Conservation (phyloP, 1,140 invertebrate genomes). For the Neuroterus valhalla region DNA sequence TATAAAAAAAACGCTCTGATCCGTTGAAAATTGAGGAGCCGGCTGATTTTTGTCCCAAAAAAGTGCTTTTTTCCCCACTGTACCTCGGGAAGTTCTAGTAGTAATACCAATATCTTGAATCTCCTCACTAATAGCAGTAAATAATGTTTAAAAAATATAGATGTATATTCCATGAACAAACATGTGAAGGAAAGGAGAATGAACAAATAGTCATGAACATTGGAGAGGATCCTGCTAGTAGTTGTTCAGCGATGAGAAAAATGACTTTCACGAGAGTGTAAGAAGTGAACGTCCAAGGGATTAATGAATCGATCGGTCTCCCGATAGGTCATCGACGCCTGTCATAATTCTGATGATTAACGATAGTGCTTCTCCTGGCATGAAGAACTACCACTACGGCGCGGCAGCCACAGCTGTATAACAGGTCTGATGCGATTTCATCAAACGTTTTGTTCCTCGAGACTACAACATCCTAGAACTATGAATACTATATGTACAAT, state of each 20-base stretch:
- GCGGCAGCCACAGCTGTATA: slow-evolving; percentile 33
- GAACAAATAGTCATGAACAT: slow-evolving; percentile 2
- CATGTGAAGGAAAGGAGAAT: slow-evolving; percentile 3
- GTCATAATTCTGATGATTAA: slow-evolving; percentile 46
- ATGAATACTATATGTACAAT: not conserved
- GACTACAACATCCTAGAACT: slow-evolving; percentile 7
- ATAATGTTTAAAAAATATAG: slow-evolving; percentile 4
- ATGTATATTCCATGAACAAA: not conserved
- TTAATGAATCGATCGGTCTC: slow-evolving; percentile 56
- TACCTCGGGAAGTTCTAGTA: too few species aligned
- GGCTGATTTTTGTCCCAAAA: too few species aligned
- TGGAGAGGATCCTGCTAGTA: slow-evolving; percentile 6
- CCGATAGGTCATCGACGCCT: slow-evolving; percentile 44
- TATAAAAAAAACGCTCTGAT: too few species aligned
- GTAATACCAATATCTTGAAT: too few species aligned
- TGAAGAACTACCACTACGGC: slow-evolving; percentile 11
- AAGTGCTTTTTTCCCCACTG: too few species aligned
- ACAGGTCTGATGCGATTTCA: slow-evolving; percentile 3
- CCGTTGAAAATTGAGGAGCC: too few species aligned
- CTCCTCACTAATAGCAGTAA: not conserved
- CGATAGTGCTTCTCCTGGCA: slow-evolving; percentile 38
- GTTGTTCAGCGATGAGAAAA: not conserved
- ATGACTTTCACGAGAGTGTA: slow-evolving; percentile 19
- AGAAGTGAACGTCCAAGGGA: slow-evolving; percentile 30
- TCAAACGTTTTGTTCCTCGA: slow-evolving; percentile 28